Evolutionary conservation across 1,140 invertebrate species (phyloP).

Genomic region (Dendrolimus kikuchii): DNA sequence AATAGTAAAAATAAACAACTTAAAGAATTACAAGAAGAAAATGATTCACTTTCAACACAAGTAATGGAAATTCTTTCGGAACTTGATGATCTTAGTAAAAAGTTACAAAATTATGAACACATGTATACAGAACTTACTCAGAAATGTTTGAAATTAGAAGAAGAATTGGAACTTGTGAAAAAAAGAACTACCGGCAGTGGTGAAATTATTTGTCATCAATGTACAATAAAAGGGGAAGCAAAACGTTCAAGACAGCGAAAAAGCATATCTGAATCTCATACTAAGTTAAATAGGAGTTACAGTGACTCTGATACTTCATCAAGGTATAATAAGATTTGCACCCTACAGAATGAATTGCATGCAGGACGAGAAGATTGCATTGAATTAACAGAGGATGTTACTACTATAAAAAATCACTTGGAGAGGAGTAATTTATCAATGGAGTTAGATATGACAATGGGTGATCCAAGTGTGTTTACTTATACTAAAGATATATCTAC

Average conservation of each 20-base stretch:
- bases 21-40: slow-evolving; percentile 49
- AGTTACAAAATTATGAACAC: slow-evolving; percentile 31
- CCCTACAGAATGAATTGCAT: slow-evolving; percentile 54
- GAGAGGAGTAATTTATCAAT: slow-evolving; percentile 46
- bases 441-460: slow-evolving; percentile 52
- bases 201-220: slow-evolving; percentile 26
- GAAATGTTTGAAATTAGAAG: slow-evolving; percentile 29
- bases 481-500: slow-evolving; percentile 21
- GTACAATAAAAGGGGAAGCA: slow-evolving; percentile 32
- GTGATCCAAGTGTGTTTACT: slow-evolving; percentile 23
- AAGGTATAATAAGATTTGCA: slow-evolving; percentile 53
- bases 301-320: slow-evolving; percentile 56
- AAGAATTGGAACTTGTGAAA: slow-evolving; percentile 2
- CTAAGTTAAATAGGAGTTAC: slow-evolving; percentile 43
- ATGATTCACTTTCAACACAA: slow-evolving; percentile 51
- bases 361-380: slow-evolving; percentile 59
- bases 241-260: slow-evolving; percentile 28
- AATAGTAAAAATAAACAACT: slow-evolving; percentile 29
- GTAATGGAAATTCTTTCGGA: slow-evolving; percentile 53
- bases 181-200: not conserved
- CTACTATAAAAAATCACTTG: slow-evolving; percentile 57
- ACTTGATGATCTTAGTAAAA: slow-evolving; percentile 43
- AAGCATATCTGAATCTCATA: slow-evolving; percentile 19
- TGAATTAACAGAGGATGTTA: slow-evolving; percentile 53
- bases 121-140: slow-evolving; percentile 25